Evolutionary conservation across 2,888 invertebrate genomes (phyloP).

Genomic region (Alviniconcha strummeri): DNA sequence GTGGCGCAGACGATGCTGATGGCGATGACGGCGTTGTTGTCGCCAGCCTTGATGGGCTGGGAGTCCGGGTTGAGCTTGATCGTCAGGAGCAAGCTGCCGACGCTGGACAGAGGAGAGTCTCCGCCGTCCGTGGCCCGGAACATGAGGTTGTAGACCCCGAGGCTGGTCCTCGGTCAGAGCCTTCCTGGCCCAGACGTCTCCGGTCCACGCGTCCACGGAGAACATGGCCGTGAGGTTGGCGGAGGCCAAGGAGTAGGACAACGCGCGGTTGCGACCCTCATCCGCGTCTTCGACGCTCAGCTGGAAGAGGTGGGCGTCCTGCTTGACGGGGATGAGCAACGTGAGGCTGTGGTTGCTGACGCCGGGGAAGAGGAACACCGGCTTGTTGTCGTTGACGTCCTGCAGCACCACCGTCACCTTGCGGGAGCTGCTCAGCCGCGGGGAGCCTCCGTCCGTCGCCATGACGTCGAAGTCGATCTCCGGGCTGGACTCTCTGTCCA

Average conservation of each 20-base stretch:
- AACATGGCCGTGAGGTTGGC: slow-evolving; percentile 41
- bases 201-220: slow-evolving; percentile 48
- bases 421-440: slow-evolving; percentile 52
- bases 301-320: slow-evolving; percentile 22
- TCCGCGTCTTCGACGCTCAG: slow-evolving; percentile 49
- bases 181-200: slow-evolving; percentile 41
- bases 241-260: slow-evolving; percentile 46
- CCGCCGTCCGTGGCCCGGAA: slow-evolving; percentile 44
- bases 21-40: slow-evolving; percentile 51
- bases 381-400: slow-evolving; percentile 62
- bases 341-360: slow-evolving; percentile 34
- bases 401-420: slow-evolving; percentile 51
- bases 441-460: slow-evolving; percentile 56
- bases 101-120: slow-evolving; percentile 29
- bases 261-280: slow-evolving; percentile 48
- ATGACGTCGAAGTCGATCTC: slow-evolving; percentile 52
- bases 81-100: slow-evolving; percentile 32
- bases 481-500: slow-evolving; percentile 55
- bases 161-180: slow-evolving; percentile 32
- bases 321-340: slow-evolving; percentile 30
- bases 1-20: slow-evolving; percentile 60
- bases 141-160: slow-evolving; percentile 40
- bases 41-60: slow-evolving; percentile 13
- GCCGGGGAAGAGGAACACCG: slow-evolving; percentile 51
- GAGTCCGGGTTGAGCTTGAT: slow-evolving; percentile 34